Conservation (phyloP, 1,140 invertebrate species). For the Lepidotrigona ventralis region DNA sequence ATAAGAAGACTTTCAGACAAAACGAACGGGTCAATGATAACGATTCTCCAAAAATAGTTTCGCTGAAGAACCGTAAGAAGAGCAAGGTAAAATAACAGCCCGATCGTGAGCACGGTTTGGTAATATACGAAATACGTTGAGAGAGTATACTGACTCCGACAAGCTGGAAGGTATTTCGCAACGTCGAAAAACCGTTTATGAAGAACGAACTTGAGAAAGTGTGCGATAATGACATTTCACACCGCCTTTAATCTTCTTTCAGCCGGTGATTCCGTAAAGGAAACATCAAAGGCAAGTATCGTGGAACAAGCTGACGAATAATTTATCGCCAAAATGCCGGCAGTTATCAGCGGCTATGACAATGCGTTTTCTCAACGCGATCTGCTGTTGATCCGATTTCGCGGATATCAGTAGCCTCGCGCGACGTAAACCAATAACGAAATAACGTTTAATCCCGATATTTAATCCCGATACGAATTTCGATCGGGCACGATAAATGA, state of each 20-base stretch:
- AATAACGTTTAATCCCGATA: neutral
- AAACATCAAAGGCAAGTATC: conserved; percentile 1
- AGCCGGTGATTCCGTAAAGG: conserved; percentile 40
- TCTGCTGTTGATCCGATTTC: neutral
- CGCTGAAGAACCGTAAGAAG: no score
- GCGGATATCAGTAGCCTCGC: neutral
- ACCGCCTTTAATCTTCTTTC: no score
- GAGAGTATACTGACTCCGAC: neutral
- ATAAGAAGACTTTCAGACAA: no score
- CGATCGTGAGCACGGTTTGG: no score
- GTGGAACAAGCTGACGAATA: conserved; percentile 21
- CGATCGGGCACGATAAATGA: conserved; percentile 10
- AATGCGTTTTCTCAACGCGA: conserved; percentile 21
- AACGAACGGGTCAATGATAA: no score
- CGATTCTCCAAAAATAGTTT: no score
- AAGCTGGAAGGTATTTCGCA: neutral
- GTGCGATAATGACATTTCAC: neutral
- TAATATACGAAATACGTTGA: neutral
- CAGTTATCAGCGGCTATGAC: no score
- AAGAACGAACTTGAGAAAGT: neutral
- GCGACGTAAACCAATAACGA: neutral
- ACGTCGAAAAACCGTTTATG: neutral
- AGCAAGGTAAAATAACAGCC: no score
- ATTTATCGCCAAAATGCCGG: conserved; percentile 43
- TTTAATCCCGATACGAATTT: neutral